Percentiles rank a stretch among this genome's conserved stretches.
phyloP scores from a whole-genome alignment of 2,888 invertebrate genomes.

The Oscheius sp. region DNA sequence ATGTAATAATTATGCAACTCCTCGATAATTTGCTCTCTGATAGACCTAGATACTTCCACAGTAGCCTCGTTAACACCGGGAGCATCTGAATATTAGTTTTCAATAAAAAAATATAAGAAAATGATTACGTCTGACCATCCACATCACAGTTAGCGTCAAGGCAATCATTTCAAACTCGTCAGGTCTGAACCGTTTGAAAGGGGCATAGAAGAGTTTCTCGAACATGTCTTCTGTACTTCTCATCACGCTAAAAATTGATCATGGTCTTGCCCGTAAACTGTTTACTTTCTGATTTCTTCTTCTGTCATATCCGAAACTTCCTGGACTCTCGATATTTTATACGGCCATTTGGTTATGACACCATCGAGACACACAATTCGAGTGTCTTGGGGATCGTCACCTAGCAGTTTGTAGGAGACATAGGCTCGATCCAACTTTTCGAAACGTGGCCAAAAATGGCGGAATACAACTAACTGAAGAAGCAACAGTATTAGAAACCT shows the following conservation, averaged over 20 bases:
- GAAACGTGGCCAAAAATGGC: slow-evolving; percentile 53
- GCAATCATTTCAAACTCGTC: slow-evolving; percentile 54
- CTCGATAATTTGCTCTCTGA: slow-evolving; percentile 12
- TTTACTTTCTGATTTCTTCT: slow-evolving; percentile 25
- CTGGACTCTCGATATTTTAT: slow-evolving; percentile 46
- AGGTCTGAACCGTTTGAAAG: slow-evolving; percentile 53
- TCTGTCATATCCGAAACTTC: slow-evolving; percentile 51
- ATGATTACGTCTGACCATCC: slow-evolving; percentile 45
- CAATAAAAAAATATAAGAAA: not conserved
- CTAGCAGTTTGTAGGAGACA: slow-evolving; percentile 48
- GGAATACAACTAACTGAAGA: slow-evolving; percentile 49
- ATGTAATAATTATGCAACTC: slow-evolving; percentile 30
- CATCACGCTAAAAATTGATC: slow-evolving; percentile 42
- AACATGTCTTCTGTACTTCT: slow-evolving; percentile 52
- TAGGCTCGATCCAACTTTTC: slow-evolving; percentile 51
- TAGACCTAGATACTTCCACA: not conserved
- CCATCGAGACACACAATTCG: slow-evolving; percentile 48
- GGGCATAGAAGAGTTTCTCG: slow-evolving; percentile 49
- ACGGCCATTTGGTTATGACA: slow-evolving; percentile 47
- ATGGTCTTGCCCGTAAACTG: not conserved
- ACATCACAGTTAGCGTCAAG: slow-evolving; percentile 56
- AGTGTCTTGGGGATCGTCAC: slow-evolving; percentile 45
- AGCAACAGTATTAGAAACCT: too few relatives aligned
- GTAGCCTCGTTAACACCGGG: slow-evolving; percentile 11
- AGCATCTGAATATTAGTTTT: slow-evolving; percentile 2